Evolutionary conservation across 2,797 vertebrate genomes (phyloP).

Genomic region (Peromyscus attwateri): DNA sequence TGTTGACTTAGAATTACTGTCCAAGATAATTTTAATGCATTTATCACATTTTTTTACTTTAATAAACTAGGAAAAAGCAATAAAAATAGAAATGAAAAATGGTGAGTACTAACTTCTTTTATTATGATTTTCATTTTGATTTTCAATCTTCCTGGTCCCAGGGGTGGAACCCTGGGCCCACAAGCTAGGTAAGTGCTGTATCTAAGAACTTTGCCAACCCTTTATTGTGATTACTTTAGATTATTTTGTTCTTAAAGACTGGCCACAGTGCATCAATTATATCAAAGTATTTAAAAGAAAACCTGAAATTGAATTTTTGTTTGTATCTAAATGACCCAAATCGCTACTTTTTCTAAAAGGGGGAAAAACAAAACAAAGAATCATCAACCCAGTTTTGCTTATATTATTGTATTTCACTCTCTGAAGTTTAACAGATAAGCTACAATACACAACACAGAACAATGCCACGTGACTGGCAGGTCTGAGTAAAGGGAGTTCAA

Average conservation of each 20-base stretch:
- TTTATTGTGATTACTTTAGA: not conserved
- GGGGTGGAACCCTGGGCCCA: too few relatives aligned
- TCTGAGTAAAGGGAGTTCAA: not conserved
- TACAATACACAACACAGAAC: not conserved
- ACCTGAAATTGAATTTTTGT: not conserved
- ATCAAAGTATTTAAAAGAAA: not conserved
- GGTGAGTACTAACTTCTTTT: not conserved
- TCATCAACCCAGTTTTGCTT: not conserved
- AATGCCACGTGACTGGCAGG: not conserved
- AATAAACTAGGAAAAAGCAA: not conserved
- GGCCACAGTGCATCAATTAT: not conserved
- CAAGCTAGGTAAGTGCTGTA: too few relatives aligned
- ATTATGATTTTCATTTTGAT: not conserved
- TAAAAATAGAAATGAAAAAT: not conserved
- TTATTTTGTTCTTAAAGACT: not conserved
- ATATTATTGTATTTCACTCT: not conserved
- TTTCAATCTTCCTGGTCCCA: not conserved
- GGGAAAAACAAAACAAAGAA: not conserved
- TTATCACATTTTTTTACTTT: not conserved
- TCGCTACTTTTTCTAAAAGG: not conserved
- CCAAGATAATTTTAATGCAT: not conserved
- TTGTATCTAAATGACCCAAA: slow-evolving; percentile 3
- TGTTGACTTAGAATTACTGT: not conserved
- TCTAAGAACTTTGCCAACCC: not conserved
- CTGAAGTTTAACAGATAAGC: not conserved